Conservation (phyloP, 2,113 vertebrate species). For the Apistogramma diplotaenia region DNA sequence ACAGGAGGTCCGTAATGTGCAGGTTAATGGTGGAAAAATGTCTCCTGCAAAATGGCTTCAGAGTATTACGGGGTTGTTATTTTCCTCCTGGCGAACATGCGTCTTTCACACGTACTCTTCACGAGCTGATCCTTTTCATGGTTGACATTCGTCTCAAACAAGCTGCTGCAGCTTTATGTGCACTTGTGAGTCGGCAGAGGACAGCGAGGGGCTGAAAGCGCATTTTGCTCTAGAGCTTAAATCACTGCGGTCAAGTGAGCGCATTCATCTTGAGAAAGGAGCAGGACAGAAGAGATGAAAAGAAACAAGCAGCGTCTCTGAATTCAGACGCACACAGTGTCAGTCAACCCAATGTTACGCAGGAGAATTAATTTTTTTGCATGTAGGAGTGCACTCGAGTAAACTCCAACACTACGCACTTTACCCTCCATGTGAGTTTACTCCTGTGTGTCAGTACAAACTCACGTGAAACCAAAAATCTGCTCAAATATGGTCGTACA, state of each 20-base stretch:
- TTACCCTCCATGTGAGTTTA: not conserved
- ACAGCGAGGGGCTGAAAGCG: not conserved
- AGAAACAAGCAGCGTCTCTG: not conserved
- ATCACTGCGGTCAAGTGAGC: not conserved
- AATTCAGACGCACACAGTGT: not conserved
- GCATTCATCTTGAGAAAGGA: not conserved
- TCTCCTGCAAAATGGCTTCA: slow-evolving; percentile 9
- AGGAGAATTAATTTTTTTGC: not conserved
- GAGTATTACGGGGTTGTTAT: slow-evolving; percentile 14
- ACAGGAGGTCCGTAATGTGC: slow-evolving; percentile 1
- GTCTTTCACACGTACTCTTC: not conserved
- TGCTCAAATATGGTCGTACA: not conserved
- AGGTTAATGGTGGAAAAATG: slow-evolving; percentile 31
- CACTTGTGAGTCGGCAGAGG: not conserved
- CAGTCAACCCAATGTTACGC: not conserved
- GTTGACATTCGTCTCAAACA: slow-evolving; percentile 22
- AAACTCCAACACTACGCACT: not conserved
- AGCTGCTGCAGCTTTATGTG: not conserved
- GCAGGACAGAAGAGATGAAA: not conserved
- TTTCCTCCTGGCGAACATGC: not conserved
- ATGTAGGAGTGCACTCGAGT: not conserved
- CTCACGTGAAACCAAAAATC: not conserved
- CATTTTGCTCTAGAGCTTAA: not conserved
- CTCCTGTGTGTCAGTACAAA: not conserved
- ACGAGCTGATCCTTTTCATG: not conserved